Conservation (phyloP, 2,888 invertebrate species). For the Platycnemis pennipes region DNA sequence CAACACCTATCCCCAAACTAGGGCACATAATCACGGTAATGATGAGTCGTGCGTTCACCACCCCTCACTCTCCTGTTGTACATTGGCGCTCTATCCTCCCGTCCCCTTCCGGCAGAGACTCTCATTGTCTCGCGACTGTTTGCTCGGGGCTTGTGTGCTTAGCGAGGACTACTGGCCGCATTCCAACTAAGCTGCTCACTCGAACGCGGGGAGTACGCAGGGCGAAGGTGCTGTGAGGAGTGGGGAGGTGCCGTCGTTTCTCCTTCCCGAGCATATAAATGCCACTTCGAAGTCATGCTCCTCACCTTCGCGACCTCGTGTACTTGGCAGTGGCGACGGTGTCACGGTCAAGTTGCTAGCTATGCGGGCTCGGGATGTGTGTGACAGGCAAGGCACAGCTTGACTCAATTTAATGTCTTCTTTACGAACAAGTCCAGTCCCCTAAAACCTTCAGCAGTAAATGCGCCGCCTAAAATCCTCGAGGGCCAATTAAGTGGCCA, state of each 20-base stretch:
- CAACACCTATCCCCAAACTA: too few relatives aligned
- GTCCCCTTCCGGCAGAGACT: neutral
- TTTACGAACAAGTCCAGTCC: too few relatives aligned
- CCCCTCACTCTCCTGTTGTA: too few relatives aligned
- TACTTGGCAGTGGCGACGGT: conserved; percentile 5
- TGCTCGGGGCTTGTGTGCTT: neutral
- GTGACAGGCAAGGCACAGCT: too few relatives aligned
- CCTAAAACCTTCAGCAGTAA: too few relatives aligned
- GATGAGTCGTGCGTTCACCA: too few relatives aligned
- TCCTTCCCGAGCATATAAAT: neutral
- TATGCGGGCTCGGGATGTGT: neutral
- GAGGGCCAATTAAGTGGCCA: too few relatives aligned
- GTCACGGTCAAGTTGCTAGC: neutral
- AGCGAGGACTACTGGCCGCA: neutral
- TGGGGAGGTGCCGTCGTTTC: neutral
- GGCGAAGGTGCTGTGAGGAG: neutral
- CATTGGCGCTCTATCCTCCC: neutral
- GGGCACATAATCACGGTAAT: too few relatives aligned
- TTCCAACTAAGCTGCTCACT: neutral
- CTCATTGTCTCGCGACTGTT: neutral
- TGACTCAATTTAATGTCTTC: too few relatives aligned
- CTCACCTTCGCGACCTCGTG: neutral
- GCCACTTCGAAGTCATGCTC: neutral
- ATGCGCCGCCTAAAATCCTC: too few relatives aligned
- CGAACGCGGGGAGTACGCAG: too few relatives aligned